Evolutionary conservation across 23 tunicate species (phyloP), one percentile per base, ranked within the genome.

Genomic region (Clavelina lepadiformis): DNA sequence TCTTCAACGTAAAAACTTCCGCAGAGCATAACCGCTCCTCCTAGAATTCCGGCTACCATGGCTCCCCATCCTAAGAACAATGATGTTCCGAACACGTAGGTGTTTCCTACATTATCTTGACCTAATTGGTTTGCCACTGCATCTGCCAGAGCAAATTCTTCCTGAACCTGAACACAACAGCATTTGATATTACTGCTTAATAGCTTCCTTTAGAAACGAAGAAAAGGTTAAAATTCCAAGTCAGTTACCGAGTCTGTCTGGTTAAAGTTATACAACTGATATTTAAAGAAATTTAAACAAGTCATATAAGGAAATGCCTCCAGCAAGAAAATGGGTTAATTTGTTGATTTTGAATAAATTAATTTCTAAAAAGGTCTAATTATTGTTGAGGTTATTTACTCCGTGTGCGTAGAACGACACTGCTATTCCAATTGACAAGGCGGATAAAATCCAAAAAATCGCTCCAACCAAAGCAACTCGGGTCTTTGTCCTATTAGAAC

Each of bases 51-150:
- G n/a, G 86, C 63, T 20, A 58, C 71, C 81, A 94, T 80, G 45
- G 95, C 91, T 11, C 76, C 91, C 99, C 99, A 94, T 31, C 99
- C 98, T 25, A 91, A 68, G 62, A 91, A 91, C n/a, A 91, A 67
- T n/a, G 84, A 82, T 11, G 71, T 56, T 3, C 98, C 98, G 53
- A 82, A 91, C 35, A 91, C 91, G 41, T 60, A 91, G 2, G 76
- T 33, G 51, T 59, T 78, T 2, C 71, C 78, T 11, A 47, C 67
- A 49, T 84, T 63, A 29, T 35, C 23, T n/a, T n/a, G n/a, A 5
- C 57, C 57, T 20, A 66, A 8, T 3, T 15, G 13, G 6, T 35
- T 19, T 27, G 3, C n/a, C 24, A 46, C 23, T 5, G 56, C 57
- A 28, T 26, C 35, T 11, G 72, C 15, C 26, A 66, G 28, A 4